Percentiles rank a stretch among this genome's conserved stretches.
These are phyloP conservation scores for Haliclona indistincta DNA, from an alignment of 37 sponge, comb jelly and placozoan genomes.

Conservation along the genomic window DNA sequence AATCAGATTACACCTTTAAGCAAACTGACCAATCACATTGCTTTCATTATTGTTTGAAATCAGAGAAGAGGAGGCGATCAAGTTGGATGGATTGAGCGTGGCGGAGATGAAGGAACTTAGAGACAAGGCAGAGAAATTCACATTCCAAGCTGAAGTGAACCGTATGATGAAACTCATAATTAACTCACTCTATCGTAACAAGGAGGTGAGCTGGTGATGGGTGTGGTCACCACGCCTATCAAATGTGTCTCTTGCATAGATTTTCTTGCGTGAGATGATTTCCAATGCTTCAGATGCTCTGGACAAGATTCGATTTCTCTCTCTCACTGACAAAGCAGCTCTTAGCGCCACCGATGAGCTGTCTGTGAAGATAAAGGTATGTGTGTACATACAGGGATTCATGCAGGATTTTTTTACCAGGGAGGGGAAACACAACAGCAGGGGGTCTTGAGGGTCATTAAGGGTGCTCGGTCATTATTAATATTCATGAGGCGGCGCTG, in stretches of 20 bases:
- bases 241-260: constrained; percentile 56
- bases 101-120: constrained; percentile 94
- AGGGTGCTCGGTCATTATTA: too few relatives aligned
- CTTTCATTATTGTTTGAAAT: too few relatives aligned
- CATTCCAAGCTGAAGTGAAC: constrained; percentile 96
- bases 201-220: too few relatives aligned
- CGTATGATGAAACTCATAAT: constrained; percentile 99
- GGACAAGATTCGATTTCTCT: constrained; percentile 97
- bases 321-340: constrained; percentile 91
- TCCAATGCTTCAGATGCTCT: constrained; percentile 98
- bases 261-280: constrained; percentile 96
- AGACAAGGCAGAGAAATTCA: constrained; percentile 89
- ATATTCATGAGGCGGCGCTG: too few relatives aligned
- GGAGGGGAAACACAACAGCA: too few relatives aligned
- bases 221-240: too few relatives aligned
- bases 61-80: constrained; percentile 98
- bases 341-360: constrained; percentile 85
- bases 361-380: constrained; percentile 91
- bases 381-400: too few relatives aligned
- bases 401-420: too few relatives aligned
- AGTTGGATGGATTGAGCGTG: constrained; percentile 97
- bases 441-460: too few relatives aligned
- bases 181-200: constrained; percentile 98
- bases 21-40: too few relatives aligned
- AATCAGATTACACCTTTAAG: too few relatives aligned